Evolutionary conservation across 2,888 invertebrate genomes (phyloP), one percentile per base, ranked within the genome.

Genomic region (Trichogramma evanescens): DNA sequence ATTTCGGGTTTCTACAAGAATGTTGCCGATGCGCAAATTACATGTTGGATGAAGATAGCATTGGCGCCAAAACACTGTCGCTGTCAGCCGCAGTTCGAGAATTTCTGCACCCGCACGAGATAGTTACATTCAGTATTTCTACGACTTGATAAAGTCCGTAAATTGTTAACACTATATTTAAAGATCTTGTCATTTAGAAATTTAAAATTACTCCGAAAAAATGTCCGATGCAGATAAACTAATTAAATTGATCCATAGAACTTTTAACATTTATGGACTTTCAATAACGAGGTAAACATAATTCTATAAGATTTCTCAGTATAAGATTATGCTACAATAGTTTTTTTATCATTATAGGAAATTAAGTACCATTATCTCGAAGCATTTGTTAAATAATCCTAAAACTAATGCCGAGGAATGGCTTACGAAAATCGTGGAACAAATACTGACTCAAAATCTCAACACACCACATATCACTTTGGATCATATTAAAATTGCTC

Each of bases 241-340:
- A n/a, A 54, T 49, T 81, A 80, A 67, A 85, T 45, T 85, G 71
- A 81, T 90, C 6, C 83, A 84, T 68, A 84, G 81, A 69, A 83
- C 86, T 0, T 89, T 92, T 66, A 89, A 89, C 77, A 78, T 92
- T 40, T 87, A 87, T 74, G 91, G 92, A 40, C 88, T 89, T 67
- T 82, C 83, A 1, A 82, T 91, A 56, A 82, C 89, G 67, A 85
- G 83, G 80, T 83, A 76, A 66, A 61, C 59, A 9, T 41, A 26
- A 10, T 49, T n/a, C 51, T 52, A 45, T n/a, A 42, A 8, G 52
- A 7, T 58, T 50, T 38, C 9, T 38, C 9, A 7, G 42, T 10
- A 39, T 57, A 58, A 9, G 53, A 57, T 52, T 50, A 50, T 9
- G 10, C 52, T 10, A 26, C 51, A 6, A 6, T 2, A 6, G 48